Base-by-base conservation (phyloP, 2,888 invertebrate genomes). In the Stratiomys singularior region DNA sequence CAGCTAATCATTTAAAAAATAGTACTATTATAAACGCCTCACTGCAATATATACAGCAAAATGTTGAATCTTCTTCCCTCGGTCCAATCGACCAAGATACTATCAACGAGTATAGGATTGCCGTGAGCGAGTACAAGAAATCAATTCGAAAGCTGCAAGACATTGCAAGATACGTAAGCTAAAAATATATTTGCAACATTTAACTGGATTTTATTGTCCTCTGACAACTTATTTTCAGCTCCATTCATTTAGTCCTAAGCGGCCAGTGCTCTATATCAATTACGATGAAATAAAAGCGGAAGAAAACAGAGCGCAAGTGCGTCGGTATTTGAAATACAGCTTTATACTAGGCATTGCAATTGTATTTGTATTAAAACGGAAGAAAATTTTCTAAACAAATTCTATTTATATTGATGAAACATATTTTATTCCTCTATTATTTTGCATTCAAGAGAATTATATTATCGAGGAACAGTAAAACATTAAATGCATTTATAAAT, bases 1-100 rank as follows among this genome's bases (percentile, higher is more conserved):
- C 85, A 0, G 85, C 85, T 67, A 87, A 86, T 81, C 86, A 86
- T 80, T 78, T 87, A 44, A 86, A 85, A 82, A 84, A 86, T 80
- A 80, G 86, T 76, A 81, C 86, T 2, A 83, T 85, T 1, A 82
- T 86, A 0, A 85, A 83, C 78, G 81, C 86, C 2, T 82, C 85
- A 0, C 15, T 87, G 1, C 83, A 82, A 30, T 87, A 83, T 69
- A 82, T 86, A 1, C 81, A 80, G 66, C 76, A 81, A 21, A 83
- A 83, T 46, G 80, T 84, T 2, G 64, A 79, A 27, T 60, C 79
- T 0, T 78, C 80, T 0, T 77, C 82, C 15, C 80, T 85, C 58
- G 86, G 86, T 1, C 76, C 80, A 1, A 67, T 85, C 9, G 13
- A 46, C 0, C 15, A n/a, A 2, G 37, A 56, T 1, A 37, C n/a